phyloP scores from a whole-genome alignment of 1,140 invertebrate genomes.

The Aethina tumida region DNA sequence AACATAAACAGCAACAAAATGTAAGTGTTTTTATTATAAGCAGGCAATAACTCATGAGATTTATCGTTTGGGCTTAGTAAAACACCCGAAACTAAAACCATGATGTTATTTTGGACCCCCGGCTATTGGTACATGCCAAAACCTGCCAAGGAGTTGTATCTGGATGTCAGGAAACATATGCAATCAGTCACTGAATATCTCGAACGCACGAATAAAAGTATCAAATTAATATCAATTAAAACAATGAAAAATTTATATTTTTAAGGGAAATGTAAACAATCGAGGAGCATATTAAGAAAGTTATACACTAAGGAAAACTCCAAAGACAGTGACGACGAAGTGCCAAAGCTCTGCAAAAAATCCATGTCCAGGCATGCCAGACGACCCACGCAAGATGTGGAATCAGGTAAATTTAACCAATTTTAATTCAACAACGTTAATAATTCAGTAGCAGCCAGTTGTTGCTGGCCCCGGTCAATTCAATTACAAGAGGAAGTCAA shows the following conservation, averaged over 20 bases:
- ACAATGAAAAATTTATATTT: conserved; percentile 8
- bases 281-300: conserved; percentile 10
- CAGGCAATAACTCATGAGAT: conserved; percentile 2
- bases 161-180: conserved; percentile 37
- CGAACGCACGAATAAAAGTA: conserved; percentile 13
- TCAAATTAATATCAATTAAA: conserved; percentile 1
- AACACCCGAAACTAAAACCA: conserved; percentile 20
- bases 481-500: too few species aligned
- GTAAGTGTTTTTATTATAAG: conserved; percentile 1
- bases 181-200: conserved; percentile 20
- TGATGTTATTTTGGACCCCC: conserved; percentile 45
- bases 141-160: conserved; percentile 37
- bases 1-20: conserved; percentile 8
- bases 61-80: conserved; percentile 15
- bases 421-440: too few species aligned
- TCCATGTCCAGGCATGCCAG: too few species aligned
- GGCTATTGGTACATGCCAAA: conserved; percentile 45
- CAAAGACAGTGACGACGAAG: conserved; percentile 12
- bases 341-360: too few species aligned
- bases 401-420: too few species aligned
- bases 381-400: too few species aligned
- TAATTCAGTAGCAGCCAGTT: too few species aligned
- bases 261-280: conserved; percentile 10
- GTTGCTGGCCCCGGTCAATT: too few species aligned
- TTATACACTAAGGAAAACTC: conserved; percentile 7